Conservation (phyloP, 1,140 invertebrate genomes). For the Alviniconcha marisindica region DNA sequence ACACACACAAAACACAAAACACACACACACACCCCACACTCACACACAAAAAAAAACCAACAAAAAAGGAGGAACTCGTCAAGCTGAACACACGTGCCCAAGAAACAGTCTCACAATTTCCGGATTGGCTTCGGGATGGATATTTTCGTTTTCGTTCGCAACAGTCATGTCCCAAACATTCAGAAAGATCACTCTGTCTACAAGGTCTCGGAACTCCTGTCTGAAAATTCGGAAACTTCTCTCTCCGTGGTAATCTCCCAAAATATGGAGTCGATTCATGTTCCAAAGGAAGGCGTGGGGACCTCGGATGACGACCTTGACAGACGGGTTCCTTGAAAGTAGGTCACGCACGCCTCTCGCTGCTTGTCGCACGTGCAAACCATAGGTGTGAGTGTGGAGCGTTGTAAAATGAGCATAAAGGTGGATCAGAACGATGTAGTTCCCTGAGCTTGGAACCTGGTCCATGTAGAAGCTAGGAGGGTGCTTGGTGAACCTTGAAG, state of each 20-base stretch:
- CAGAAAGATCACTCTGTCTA: constrained; percentile 24
- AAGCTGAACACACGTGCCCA: too few species aligned
- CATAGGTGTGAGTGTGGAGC: constrained; percentile 5
- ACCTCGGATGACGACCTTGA: constrained; percentile 32
- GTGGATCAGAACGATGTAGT: constrained; percentile 35
- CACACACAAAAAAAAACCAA: too few species aligned
- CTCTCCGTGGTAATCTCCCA: background rate
- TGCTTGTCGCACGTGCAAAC: background rate
- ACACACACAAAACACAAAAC: too few species aligned
- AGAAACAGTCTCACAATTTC: too few species aligned
- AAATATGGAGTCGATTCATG: background rate
- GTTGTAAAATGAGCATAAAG: constrained; percentile 29
- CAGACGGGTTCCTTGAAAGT: constrained; percentile 10
- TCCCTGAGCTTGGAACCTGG: constrained; percentile 8
- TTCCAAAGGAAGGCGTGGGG: constrained; percentile 25
- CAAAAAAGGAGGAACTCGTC: too few species aligned
- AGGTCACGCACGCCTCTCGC: constrained; percentile 20
- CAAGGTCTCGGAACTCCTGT: constrained; percentile 28
- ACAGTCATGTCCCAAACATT: constrained; percentile 44
- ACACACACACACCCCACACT: too few species aligned
- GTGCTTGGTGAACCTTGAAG: background rate
- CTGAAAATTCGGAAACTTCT: background rate
- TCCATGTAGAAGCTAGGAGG: background rate
- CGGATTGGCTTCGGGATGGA: constrained; percentile 38
- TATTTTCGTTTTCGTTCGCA: constrained; percentile 21